phyloP scores from a whole-genome alignment of 2,888 invertebrate genomes.

The Eristalis arbustorum region DNA sequence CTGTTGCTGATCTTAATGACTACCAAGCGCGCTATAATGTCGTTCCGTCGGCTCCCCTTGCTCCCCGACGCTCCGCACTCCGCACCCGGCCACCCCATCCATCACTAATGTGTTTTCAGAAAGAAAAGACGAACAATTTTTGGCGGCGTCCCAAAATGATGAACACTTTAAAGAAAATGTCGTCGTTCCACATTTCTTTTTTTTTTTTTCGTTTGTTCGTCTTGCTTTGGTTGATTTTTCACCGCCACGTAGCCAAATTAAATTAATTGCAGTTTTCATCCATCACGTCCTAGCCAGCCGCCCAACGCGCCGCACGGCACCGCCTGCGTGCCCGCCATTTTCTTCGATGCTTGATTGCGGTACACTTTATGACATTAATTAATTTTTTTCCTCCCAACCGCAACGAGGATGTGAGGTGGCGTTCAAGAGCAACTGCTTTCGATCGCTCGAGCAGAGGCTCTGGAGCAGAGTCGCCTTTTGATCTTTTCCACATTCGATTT shows the following conservation, averaged over 20 bases:
- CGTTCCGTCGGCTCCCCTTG: not conserved
- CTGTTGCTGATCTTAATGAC: conserved; percentile 63
- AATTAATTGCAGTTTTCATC: conserved; percentile 62
- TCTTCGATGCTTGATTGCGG: conserved; percentile 48
- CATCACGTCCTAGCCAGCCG: not conserved
- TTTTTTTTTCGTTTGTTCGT: not conserved
- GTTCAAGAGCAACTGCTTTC: conserved; percentile 36
- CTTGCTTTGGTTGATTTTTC: conserved; percentile 58
- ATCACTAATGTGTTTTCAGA: conserved; percentile 5
- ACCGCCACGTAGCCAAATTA: conserved; percentile 64
- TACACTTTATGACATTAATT: conserved; percentile 60
- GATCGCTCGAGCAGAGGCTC: not conserved
- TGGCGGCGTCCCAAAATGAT: conserved; percentile 61
- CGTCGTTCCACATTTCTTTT: conserved; percentile 58
- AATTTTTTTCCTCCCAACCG: conserved; percentile 22
- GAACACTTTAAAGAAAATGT: conserved; percentile 70
- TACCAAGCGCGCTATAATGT: conserved; percentile 37
- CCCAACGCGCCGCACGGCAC: not conserved
- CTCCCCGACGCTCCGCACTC: not conserved
- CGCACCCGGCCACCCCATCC: not conserved
- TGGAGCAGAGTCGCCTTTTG: not conserved
- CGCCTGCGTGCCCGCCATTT: conserved; percentile 9
- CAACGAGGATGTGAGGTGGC: not conserved
- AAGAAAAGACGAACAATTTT: conserved; percentile 47
- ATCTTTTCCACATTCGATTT: conserved; percentile 8